Evolutionary conservation across 2,797 vertebrate species (phyloP).

Genomic region (Thamnophis elegans): DNA sequence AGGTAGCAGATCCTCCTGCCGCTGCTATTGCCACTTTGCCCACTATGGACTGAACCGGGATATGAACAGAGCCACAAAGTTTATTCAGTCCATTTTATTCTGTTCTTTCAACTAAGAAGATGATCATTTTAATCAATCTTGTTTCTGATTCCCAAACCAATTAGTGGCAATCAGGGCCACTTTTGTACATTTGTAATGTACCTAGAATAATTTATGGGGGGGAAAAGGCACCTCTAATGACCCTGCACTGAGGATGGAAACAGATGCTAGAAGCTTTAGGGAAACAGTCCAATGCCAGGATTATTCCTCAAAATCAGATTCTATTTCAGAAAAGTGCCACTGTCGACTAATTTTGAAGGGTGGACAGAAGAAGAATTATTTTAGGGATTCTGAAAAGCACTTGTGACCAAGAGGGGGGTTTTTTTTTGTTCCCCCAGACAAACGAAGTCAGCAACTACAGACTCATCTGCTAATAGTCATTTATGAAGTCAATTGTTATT

Average conservation of each 20-base stretch:
- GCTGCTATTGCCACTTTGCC: no score
- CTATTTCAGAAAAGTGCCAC: neutral
- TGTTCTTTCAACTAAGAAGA: neutral
- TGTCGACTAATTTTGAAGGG: neutral
- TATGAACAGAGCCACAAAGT: neutral
- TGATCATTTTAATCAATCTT: neutral
- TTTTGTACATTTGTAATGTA: neutral
- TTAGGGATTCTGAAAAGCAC: neutral
- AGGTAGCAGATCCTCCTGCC: no score
- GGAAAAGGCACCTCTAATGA: neutral
- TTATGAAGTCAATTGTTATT: neutral
- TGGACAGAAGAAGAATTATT: neutral
- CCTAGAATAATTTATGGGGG: neutral
- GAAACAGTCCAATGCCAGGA: neutral
- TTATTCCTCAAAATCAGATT: neutral
- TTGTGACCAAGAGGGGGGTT: neutral
- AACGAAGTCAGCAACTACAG: neutral
- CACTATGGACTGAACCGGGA: no score
- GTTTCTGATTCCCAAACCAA: neutral
- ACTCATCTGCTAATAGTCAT: neutral
- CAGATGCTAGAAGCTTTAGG: neutral
- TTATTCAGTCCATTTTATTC: neutral
- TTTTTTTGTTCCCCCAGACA: neutral
- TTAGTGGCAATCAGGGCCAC: neutral
- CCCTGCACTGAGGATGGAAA: neutral